Conservation (phyloP, 2,888 invertebrate genomes). For the Trilocha varians region DNA sequence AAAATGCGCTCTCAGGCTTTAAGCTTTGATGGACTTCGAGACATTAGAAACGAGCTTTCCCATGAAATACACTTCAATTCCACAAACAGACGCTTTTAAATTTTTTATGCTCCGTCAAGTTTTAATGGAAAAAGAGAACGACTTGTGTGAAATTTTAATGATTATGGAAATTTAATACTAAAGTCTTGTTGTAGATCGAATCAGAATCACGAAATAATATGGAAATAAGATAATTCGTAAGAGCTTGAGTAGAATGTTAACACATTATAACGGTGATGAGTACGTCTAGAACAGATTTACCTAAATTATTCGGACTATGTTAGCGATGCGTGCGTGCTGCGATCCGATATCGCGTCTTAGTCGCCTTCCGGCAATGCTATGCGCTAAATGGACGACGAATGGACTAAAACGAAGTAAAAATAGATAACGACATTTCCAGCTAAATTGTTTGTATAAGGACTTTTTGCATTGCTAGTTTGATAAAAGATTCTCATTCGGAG, state of each 20-base stretch:
- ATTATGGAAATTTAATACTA: constrained; percentile 18
- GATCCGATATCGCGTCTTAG: constrained; percentile 24
- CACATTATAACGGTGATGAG: constrained; percentile 49
- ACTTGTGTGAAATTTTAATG: constrained; percentile 30
- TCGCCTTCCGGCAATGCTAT: neutral
- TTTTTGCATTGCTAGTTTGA: neutral
- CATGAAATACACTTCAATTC: constrained; percentile 23
- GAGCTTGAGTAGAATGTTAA: constrained; percentile 49
- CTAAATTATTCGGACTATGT: constrained; percentile 63
- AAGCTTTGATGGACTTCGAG: constrained; percentile 39
- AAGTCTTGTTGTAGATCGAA: constrained; percentile 34
- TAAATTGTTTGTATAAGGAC: neutral
- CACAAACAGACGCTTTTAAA: constrained; percentile 12
- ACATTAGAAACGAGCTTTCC: constrained; percentile 33
- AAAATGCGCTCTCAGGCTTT: constrained; percentile 37
- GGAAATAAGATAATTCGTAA: constrained; percentile 57
- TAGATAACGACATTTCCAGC: neutral
- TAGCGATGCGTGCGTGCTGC: constrained; percentile 41
- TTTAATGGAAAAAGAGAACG: neutral
- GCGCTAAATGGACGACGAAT: neutral
- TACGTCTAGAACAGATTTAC: constrained; percentile 56
- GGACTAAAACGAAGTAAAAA: neutral
- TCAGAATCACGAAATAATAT: constrained; percentile 45
- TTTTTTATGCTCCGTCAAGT: neutral
- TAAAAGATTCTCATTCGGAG: neutral